Base-by-base conservation (phyloP, 1,140 invertebrate genomes). In the Ephestia elutella region DNA sequence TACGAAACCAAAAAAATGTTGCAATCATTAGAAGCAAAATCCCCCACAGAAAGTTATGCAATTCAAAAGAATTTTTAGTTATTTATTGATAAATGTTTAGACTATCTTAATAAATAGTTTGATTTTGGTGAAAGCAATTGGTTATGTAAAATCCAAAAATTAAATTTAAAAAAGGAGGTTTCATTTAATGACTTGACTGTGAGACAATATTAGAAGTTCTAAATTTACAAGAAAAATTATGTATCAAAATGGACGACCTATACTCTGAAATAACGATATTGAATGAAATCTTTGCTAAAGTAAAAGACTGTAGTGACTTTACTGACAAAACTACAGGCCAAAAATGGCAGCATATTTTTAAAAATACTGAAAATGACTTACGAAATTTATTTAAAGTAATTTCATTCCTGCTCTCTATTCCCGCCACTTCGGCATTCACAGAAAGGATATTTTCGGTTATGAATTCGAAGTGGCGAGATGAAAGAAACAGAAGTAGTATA, bases 261-360 rank as follows among this genome's bases (percentile, higher is more conserved):
- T 54, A 54, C n/a, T 54, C 51, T 28, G 51, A 54, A 28, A 30
- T 54, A 28, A 28, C 5, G 2, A 54, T 54, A 10, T 5, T 54
- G 0, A 54, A 54, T n/a, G 20, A 28, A 30, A 25, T 54, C 0
- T 30, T 28, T 5, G 21, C 21, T n/a, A 30, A 54, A 28, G 3
- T 54, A 30, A 28, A 28, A n/a, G 25, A 54, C 7, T 28, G 11
- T n/a, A 28, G 0, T 28, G 51, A 54, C 5, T 54, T 54, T 54
- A 28, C 8, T 28, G 25, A 28, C 20, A 54, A 54, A 54, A 28
- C 10, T 15, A 54, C 20, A 5, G 51, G 9, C 25, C 21, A 54
- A 25, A 54, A 54, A 54, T 54, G 51, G 51, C 51, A 54, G 2
- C 13, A 54, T 54, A 54, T 54, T 54, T 54, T 30, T 4, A 54